Evolutionary conservation across 1,140 invertebrate species (phyloP).

Genomic region (Rhyacophila brunnea): DNA sequence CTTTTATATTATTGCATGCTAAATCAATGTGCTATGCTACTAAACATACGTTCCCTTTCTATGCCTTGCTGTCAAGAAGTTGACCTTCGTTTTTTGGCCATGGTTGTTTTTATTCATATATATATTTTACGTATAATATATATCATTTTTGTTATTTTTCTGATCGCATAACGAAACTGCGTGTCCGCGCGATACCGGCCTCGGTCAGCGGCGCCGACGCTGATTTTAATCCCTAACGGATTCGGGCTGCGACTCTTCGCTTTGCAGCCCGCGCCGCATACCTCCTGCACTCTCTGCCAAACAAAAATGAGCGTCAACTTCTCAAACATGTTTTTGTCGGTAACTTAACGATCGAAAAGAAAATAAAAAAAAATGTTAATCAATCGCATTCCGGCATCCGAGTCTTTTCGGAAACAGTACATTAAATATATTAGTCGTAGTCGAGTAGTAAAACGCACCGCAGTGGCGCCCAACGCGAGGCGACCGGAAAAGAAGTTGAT

Average conservation of each 20-base stretch:
- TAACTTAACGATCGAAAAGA: neutral
- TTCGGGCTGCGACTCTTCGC: no score
- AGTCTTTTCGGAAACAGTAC: slow-evolving; percentile 6
- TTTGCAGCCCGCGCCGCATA: slow-evolving; percentile 5
- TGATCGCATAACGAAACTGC: neutral
- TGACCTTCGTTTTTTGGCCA: slow-evolving; percentile 87
- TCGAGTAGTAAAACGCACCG: slow-evolving; percentile 41
- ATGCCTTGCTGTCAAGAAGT: slow-evolving; percentile 80
- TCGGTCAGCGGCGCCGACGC: neutral
- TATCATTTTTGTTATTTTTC: slow-evolving; percentile 35
- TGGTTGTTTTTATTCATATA: slow-evolving; percentile 62
- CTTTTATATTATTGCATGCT: slow-evolving; percentile 47
- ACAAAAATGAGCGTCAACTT: slow-evolving; percentile 96
- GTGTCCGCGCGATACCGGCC: neutral
- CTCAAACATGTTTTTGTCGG: slow-evolving; percentile 57
- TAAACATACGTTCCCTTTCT: slow-evolving; percentile 49
- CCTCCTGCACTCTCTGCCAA: slow-evolving; percentile 61
- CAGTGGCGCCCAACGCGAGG: slow-evolving; percentile 44
- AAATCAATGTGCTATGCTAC: slow-evolving; percentile 52
- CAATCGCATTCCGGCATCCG: neutral
- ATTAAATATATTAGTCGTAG: slow-evolving; percentile 38
- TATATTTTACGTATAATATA: slow-evolving; percentile 41
- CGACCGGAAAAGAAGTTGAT: slow-evolving; percentile 80
- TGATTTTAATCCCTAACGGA: no score
- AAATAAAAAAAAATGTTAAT: slow-evolving; percentile 13